A percentile compares a stretch with the other conserved stretches of the same genome.
phyloP scores from a whole-genome alignment of 2,888 invertebrate species.

The Camptogramma bilineatum region DNA sequence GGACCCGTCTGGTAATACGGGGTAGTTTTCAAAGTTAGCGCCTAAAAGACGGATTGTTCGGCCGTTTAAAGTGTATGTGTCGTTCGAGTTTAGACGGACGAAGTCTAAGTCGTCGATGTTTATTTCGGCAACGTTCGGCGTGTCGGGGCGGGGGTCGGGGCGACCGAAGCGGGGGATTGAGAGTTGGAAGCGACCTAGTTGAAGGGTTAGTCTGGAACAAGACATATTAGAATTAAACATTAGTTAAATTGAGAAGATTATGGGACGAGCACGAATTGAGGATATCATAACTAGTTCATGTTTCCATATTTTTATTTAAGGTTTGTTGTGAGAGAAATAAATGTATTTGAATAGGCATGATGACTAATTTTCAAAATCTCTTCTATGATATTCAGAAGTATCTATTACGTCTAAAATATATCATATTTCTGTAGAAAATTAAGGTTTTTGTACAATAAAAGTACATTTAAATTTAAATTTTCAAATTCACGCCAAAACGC shows the following conservation, averaged over 20 bases:
- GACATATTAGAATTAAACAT: background rate
- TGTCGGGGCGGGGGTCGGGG: constrained; percentile 63
- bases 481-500: too few species aligned
- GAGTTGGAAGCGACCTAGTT: constrained; percentile 70
- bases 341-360: too few species aligned
- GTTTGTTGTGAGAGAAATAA: too few species aligned
- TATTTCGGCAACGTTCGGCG: constrained; percentile 72
- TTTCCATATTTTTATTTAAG: too few species aligned
- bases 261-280: too few species aligned
- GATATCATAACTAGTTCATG: too few species aligned
- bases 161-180: constrained; percentile 67
- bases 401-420: too few species aligned
- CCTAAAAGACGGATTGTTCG: constrained; percentile 75
- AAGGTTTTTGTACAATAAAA: too few species aligned
- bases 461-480: too few species aligned
- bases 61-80: constrained; percentile 78
- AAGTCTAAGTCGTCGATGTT: constrained; percentile 71
- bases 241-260: background rate
- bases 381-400: too few species aligned
- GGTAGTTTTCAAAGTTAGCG: constrained; percentile 71
- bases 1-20: constrained; percentile 51
- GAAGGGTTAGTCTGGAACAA: constrained; percentile 60
- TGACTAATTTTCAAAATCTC: too few species aligned
- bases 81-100: constrained; percentile 63
- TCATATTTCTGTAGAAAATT: too few species aligned